Evolutionary conservation across 2,797 vertebrate species (phyloP).

Genomic region (Spatula clypeata): DNA sequence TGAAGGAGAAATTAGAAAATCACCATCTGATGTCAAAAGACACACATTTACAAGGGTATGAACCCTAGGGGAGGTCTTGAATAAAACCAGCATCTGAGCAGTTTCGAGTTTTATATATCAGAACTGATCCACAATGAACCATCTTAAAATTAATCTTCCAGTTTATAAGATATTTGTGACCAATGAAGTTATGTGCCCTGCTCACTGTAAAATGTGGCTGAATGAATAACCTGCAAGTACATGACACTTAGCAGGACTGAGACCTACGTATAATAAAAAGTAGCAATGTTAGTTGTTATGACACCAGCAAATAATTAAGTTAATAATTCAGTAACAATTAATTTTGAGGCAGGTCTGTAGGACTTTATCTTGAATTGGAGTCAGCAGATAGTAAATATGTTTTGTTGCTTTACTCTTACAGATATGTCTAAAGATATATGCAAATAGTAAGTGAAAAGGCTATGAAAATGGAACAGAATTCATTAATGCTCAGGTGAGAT

Average conservation of each 20-base stretch:
- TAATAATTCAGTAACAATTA: not conserved
- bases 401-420: not conserved
- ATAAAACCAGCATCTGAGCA: not conserved
- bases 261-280: not conserved
- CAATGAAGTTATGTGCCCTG: not conserved
- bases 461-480: not conserved
- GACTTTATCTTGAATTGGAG: not conserved
- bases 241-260: not conserved
- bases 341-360: not conserved
- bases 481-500: not conserved
- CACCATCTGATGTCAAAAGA: not conserved
- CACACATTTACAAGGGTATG: not conserved
- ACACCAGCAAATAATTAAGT: not conserved
- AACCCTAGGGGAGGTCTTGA: not conserved
- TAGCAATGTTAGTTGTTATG: not conserved
- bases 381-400: not conserved
- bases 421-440: not conserved
- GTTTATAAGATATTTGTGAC: not conserved
- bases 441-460: not conserved
- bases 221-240: not conserved
- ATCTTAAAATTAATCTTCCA: not conserved
- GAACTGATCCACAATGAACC: not conserved
- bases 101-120: not conserved
- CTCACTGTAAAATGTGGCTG: not conserved
- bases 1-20: constrained; percentile 6